Evolutionary conservation across 1,140 invertebrate species (phyloP).

Genomic region (Eumeta japonica): DNA sequence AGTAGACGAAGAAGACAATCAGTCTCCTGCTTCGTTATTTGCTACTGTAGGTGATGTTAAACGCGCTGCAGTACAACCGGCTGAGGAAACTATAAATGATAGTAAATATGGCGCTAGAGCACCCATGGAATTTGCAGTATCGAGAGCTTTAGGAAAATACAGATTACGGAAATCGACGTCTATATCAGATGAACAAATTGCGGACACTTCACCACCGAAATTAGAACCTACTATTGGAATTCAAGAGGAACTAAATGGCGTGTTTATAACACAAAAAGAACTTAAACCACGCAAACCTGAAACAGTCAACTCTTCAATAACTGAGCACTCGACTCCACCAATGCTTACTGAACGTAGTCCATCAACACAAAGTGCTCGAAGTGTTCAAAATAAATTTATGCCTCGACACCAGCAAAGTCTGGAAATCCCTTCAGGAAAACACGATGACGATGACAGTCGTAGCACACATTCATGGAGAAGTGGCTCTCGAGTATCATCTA

Average conservation of each 20-base stretch:
- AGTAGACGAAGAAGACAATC: slow-evolving; percentile 61
- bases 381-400: slow-evolving; percentile 60
- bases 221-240: slow-evolving; percentile 48
- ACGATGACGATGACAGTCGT: slow-evolving; percentile 79
- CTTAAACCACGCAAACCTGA: slow-evolving; percentile 44
- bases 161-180: slow-evolving; percentile 72
- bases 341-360: slow-evolving; percentile 62
- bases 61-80: slow-evolving; percentile 56
- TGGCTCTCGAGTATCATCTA: slow-evolving; percentile 80
- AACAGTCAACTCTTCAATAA: slow-evolving; percentile 35
- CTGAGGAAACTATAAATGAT: slow-evolving; percentile 60
- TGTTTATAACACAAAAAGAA: slow-evolving; percentile 25
- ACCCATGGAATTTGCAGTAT: slow-evolving; percentile 79
- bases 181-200: slow-evolving; percentile 64
- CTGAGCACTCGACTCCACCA: slow-evolving; percentile 33
- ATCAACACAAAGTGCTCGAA: slow-evolving; percentile 61
- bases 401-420: slow-evolving; percentile 75
- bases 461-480: slow-evolving; percentile 85
- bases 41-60: slow-evolving; percentile 73
- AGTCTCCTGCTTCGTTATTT: slow-evolving; percentile 67
- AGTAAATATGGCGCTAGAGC: slow-evolving; percentile 49
- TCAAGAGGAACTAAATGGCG: slow-evolving; percentile 31
- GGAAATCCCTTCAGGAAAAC: slow-evolving; percentile 71
- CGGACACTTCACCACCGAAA: slow-evolving; percentile 53
- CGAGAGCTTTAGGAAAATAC: slow-evolving; percentile 78